These are phyloP conservation scores for Plagiodera versicolora DNA, from an alignment of 2,888 invertebrate genomes.

Conservation along the genomic window DNA sequence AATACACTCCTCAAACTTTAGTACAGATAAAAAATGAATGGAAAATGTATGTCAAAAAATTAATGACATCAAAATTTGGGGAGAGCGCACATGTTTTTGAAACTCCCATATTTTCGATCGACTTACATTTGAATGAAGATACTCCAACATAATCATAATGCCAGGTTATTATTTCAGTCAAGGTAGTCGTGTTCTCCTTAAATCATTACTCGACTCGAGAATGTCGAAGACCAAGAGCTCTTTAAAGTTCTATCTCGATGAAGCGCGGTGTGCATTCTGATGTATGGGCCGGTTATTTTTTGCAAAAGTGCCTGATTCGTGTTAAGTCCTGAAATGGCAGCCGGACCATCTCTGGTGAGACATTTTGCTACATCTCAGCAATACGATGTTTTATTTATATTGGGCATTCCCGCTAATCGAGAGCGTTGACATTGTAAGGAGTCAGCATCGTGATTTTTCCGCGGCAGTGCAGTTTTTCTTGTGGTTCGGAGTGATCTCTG, in stretches of 20 bases:
- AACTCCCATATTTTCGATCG: neutral
- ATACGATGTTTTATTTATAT: conserved; percentile 25
- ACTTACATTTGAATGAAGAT: conserved; percentile 12
- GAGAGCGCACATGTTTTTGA: neutral
- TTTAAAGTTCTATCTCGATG: neutral
- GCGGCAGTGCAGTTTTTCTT: conserved; percentile 2
- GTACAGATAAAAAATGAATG: too few relatives aligned
- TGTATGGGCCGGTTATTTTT: neutral
- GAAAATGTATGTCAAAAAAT: too few relatives aligned
- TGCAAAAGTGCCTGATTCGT: neutral
- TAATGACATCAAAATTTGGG: too few relatives aligned
- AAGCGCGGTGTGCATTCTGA: neutral
- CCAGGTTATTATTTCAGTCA: conserved; percentile 25
- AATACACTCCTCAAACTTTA: too few relatives aligned
- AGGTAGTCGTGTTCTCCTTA: conserved; percentile 22
- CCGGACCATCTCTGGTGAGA: conserved; percentile 17
- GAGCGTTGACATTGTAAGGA: conserved; percentile 37
- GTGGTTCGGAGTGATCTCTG: conserved; percentile 1
- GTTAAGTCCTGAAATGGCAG: conserved; percentile 16
- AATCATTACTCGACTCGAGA: conserved; percentile 11
- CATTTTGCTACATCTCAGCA: conserved; percentile 29
- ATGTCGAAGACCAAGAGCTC: conserved; percentile 2
- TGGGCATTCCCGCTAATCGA: conserved; percentile 31
- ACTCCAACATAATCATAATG: conserved; percentile 6
- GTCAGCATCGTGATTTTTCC: conserved; percentile 31